Base-by-base conservation (phyloP, 2,797 vertebrate genomes). In the Esox lucius region DNA sequence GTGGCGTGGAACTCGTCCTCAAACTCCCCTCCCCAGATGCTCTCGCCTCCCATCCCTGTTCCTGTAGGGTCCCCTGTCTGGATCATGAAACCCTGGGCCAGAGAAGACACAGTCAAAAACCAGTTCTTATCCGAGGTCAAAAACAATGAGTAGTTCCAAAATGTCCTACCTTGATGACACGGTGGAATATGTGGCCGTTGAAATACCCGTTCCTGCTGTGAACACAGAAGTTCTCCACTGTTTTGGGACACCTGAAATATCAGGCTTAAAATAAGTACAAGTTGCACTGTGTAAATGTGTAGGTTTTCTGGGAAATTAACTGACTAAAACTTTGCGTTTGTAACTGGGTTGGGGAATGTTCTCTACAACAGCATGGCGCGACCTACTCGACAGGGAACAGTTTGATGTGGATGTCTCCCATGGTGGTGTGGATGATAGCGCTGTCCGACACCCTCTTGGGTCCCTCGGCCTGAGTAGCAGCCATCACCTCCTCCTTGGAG, bases 401-500 rank as follows among this genome's bases (percentile, higher is more conserved):
- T 82, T 98, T 99, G 85, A 97, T 93, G 83, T 99, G 97, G 85
- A 99, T 95, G 90, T 99, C 98, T 80, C 98, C 98, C 97, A 99
- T 99, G 84, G 97, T 98, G 81, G 98, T 99, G 86, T 99, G 98
- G 84, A 99, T 96, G 90, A 97, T 97, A 79, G 98, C 98, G 69
- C 97, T 97, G 90, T 99, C 98, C 0, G 98, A 99, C 75, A 99
- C 96, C 68, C 97, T 94, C 87, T 99, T 99, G 3, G 98, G 97
- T 24, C 98, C 98, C 90, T 99, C 98, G 8, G 98, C 97, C 91
- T 99, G 98, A 22, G 98, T 99, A 77, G 98, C 98, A 13, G 98
- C 98, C 98, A 99, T 99, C 74, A 99, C 98, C 85, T 99, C 98
- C 86, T 99, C 98, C 91, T 99, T 99, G 19, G 97, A 99, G 2